These are phyloP conservation scores for Tipula unca DNA, from an alignment of 2,888 invertebrate species.

Conservation along the genomic window DNA sequence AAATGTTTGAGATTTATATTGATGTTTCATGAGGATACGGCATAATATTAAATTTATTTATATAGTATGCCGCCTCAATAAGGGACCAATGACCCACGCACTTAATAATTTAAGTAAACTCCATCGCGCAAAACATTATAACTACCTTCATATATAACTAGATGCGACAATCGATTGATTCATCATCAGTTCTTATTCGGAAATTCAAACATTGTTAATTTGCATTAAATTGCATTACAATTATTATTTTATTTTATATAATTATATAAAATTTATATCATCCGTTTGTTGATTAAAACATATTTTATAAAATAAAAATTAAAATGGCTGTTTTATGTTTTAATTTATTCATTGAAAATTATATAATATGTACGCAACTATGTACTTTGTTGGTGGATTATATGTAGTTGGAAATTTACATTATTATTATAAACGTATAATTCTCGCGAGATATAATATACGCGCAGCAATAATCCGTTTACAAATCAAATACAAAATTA, in stretches of 20 bases:
- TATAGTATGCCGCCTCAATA: neutral
- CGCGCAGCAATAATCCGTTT: neutral
- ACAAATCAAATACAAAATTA: neutral
- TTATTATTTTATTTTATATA: neutral
- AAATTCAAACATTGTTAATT: neutral
- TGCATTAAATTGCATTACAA: neutral
- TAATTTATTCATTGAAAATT: slow-evolving; percentile 4
- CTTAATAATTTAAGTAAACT: neutral
- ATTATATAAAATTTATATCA: neutral
- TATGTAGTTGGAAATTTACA: neutral
- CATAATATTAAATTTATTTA: neutral
- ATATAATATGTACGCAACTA: neutral
- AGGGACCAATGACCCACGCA: neutral
- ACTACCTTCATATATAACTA: neutral
- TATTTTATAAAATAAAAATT: neutral
- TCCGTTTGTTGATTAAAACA: neutral
- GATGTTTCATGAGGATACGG: too few relatives aligned
- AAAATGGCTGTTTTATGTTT: neutral
- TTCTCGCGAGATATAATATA: neutral
- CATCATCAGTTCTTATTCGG: neutral
- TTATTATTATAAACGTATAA: neutral
- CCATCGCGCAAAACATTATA: neutral
- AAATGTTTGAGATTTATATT: neutral
- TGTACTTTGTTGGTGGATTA: neutral
- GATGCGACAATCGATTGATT: neutral